phyloP scores from a whole-genome alignment of 2,888 invertebrate species.

The Ornithoptera alexandrae region DNA sequence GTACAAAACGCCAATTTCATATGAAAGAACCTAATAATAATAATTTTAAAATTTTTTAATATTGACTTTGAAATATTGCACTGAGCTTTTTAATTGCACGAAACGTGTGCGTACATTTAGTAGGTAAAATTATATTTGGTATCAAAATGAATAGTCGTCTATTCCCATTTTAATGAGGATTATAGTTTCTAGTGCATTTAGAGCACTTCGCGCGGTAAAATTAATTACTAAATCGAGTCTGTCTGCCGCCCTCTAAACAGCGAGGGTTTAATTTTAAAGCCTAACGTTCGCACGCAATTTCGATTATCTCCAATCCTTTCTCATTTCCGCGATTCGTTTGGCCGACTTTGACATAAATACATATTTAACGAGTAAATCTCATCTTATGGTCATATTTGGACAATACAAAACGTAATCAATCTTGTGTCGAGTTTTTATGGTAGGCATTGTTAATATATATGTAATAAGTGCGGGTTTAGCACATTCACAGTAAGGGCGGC shows the following conservation, averaged over 20 bases:
- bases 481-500: not conserved
- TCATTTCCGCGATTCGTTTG: constrained; percentile 32
- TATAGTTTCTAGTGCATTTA: constrained; percentile 78
- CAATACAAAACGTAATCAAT: not conserved
- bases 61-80: constrained; percentile 9
- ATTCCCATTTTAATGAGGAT: constrained; percentile 78
- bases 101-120: constrained; percentile 53
- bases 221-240: constrained; percentile 77
- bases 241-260: constrained; percentile 56
- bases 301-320: constrained; percentile 43
- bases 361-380: not conserved
- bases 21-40: not conserved
- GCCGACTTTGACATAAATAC: constrained; percentile 4
- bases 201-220: constrained; percentile 74
- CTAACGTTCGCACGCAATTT: constrained; percentile 49
- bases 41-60: not conserved
- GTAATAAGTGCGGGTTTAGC: not conserved
- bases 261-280: constrained; percentile 57
- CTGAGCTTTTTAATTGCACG: constrained; percentile 65
- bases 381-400: not conserved
- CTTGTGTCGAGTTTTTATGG: too few relatives aligned
- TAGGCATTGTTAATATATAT: not conserved
- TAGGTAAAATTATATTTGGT: constrained; percentile 75
- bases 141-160: constrained; percentile 70
- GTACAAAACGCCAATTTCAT: too few relatives aligned